These are phyloP conservation scores for Crematogaster levior DNA, from an alignment of 2,888 invertebrate species.

Conservation along the genomic window DNA sequence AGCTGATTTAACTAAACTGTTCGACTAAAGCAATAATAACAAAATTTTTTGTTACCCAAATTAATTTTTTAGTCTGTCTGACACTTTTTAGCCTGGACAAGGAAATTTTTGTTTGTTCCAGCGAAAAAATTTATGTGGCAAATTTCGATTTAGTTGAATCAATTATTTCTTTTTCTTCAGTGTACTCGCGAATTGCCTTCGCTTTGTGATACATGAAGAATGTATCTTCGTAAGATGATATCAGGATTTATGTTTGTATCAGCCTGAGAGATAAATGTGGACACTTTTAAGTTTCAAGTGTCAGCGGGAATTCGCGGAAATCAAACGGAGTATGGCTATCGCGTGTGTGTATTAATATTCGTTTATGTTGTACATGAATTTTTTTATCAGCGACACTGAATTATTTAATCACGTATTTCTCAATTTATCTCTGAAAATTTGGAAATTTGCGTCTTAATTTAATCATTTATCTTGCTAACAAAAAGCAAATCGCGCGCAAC, in stretches of 20 bases:
- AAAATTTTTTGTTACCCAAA: too few relatives aligned
- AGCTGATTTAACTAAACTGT: too few relatives aligned
- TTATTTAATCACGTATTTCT: background rate
- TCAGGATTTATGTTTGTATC: background rate
- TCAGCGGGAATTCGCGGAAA: background rate
- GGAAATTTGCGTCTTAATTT: background rate
- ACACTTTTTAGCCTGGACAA: too few relatives aligned
- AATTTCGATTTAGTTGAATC: too few relatives aligned
- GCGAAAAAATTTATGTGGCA: too few relatives aligned
- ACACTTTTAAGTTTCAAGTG: background rate
- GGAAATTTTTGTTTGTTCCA: too few relatives aligned
- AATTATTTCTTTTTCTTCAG: too few relatives aligned
- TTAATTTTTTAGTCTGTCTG: too few relatives aligned
- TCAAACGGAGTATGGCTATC: background rate
- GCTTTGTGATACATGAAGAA: background rate
- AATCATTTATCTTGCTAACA: background rate
- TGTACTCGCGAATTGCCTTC: background rate
- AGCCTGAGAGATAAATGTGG: constrained; percentile 13
- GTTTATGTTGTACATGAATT: background rate
- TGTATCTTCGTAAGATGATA: background rate
- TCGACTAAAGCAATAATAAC: too few relatives aligned
- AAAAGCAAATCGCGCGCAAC: background rate
- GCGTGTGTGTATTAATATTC: background rate
- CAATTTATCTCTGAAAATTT: background rate
- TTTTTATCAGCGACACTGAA: background rate